Base-by-base conservation (phyloP, 2,797 vertebrate genomes). In the Spinus pinus region DNA sequence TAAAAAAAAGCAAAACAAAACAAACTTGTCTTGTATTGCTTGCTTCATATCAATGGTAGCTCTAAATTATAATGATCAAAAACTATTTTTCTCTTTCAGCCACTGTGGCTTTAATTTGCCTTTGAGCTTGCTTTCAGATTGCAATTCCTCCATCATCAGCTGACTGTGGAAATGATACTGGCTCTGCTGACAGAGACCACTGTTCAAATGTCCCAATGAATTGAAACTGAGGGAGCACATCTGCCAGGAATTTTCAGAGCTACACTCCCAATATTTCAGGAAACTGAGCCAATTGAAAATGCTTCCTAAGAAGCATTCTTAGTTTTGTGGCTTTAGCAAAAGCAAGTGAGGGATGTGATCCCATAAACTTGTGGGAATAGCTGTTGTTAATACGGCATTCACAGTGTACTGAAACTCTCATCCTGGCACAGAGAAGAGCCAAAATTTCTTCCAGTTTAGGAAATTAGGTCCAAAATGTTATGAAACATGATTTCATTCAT, bases 211-310 rank as follows among this genome's bases (percentile, higher is more conserved):
- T 77, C 22, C 49, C 12, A 17, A 2, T 8, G 69, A 94, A 85
- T 33, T 58, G 33, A 65, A 67, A 75, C 27, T 47, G 47, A 79
- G 75, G 54, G 44, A 90, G 42, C 57, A 46, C 65, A 72, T 87
- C 78, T 93, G 83, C 83, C 86, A 41, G 14, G 33, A 58, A 91
- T 94, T 95, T 97, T 97, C 66, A 91, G 84, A 97, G 74, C 81
- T 86, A 42, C 47, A 57, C 44, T 49, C 35, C 84, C 5, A 2
- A 35, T 94, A 50, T 22, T 61, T 73, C 69, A 74, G 50, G 72
- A 91, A 95, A 37, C 88, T 92, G 71, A 84, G 53, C 28, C 88
- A 95, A n/a, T 24, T 93, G 87, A 94, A 96, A 85, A 84, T 62
- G 35, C 58, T 91, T 95, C 82, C 56, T 86, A 84, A 71, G 22